Base-by-base conservation (phyloP, 2,797 vertebrate species). In the Labroides dimidiatus region DNA sequence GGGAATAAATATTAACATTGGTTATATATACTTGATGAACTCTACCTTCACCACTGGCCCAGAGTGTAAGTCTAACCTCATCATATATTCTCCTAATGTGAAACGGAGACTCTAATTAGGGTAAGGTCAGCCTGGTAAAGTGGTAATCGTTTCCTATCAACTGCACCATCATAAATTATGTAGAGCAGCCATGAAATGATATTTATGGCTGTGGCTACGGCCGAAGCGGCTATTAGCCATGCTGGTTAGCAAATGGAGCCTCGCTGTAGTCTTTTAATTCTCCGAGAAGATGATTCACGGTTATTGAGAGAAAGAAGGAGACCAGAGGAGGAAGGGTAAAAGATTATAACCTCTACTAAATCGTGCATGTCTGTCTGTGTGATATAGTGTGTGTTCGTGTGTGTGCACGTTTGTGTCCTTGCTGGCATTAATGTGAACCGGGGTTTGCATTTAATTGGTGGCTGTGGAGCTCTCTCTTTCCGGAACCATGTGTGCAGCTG, bases 111-210 rank as follows among this genome's bases (percentile, higher is more conserved):
- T 87, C 19, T 78, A 77, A 90, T 90, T 82, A 86, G 79, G 41
- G 19, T 75, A 80, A 87, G 86, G 87, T 85, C 84, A 88, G 61
- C 66, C 59, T 82, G 64, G 75, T 78, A 49, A 81, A 74, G 77
- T 57, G 67, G 19, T 84, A 81, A 89, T 84, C 68, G 47, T 79
- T 64, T 65, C 72, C 77, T 80, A 80, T 88, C 82, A 80, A 69
- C 75, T 17, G 69, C 76, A 30, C 72, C 9, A 30, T 79, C 82
- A 78, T 81, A 85, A 85, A 89, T 91, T 85, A 85, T 78, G 71
- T 72, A 77, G 68, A 87, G 59, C 72, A 82, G 80, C 82, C 72
- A 66, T 81, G 82, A 86, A 84, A 87, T 83, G 54, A 81, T 87
- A 85, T 85, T 81, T 80, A 79, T 83, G 79, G 76, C 61, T 15